Evolutionary conservation across 2,113 vertebrate species (phyloP).

Genomic region (Cryptomyrus ogoouensis): DNA sequence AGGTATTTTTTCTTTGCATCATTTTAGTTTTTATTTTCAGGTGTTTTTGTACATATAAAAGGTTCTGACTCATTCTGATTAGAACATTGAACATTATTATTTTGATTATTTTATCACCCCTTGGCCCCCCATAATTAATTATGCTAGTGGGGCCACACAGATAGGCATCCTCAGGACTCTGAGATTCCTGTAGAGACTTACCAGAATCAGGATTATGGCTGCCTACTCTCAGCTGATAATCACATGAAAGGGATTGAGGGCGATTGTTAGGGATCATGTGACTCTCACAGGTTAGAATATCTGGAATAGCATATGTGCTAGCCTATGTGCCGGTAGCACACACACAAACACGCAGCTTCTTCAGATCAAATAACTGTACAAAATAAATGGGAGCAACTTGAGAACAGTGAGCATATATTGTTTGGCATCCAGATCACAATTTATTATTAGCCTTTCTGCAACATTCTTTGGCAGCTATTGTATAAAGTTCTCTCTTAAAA

Average conservation of each 20-base stretch:
- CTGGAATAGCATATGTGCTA: background rate
- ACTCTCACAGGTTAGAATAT: constrained; percentile 49
- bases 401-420: background rate
- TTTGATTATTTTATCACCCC: background rate
- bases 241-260: constrained; percentile 85
- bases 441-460: background rate
- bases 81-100: background rate
- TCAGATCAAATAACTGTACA: background rate
- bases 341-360: background rate
- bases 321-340: background rate
- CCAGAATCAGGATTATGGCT: constrained; percentile 51
- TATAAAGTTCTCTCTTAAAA: background rate
- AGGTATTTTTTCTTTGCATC: background rate
- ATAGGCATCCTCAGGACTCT: background rate
- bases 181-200: constrained; percentile 35
- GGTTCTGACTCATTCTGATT: background rate
- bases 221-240: constrained; percentile 77
- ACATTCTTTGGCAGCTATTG: background rate
- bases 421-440: constrained; percentile 2
- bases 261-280: constrained; percentile 68
- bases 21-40: background rate
- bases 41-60: background rate
- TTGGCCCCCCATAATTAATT: background rate
- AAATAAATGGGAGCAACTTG: background rate
- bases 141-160: background rate